Base-by-base conservation (phyloP, 92 coral and sea anemone species). In the Epizoanthus ramosus region DNA sequence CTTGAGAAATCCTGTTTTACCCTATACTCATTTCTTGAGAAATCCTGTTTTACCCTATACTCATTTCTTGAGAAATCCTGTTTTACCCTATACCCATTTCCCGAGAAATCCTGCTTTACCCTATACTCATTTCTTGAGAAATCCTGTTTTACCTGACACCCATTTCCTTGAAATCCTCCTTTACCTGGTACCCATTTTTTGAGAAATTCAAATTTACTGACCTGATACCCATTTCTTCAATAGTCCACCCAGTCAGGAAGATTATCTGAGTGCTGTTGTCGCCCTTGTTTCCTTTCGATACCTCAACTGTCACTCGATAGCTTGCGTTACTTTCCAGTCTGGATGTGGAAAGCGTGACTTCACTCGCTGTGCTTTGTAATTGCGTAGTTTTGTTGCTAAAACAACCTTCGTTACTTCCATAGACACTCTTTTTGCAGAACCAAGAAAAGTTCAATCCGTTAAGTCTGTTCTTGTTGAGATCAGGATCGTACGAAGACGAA, bases 401-500 rank as follows among this genome's bases (percentile, higher is more conserved):
- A 28, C 68, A 63, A 63, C 68, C 31, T 9, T 63, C 15, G 35
- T 22, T 63, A 9, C 31, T 22, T 63, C 68, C 35, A 17, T 22
- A 0, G 15, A 22, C 68, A 6, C 68, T 1, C 31, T 63, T 63
- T 28, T 12, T 63, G 25, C 68, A 63, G 15, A 22, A 63, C 68
- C 68, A 63, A 4, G 68, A 8, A 25, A 63, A 63, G 68, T 10
- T 21, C 35, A 23, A 4, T 23, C 24, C 66, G 66, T 5, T 8
- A 5, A 2, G 9, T 22, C 66, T 60, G 13, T 19, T 3, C 31
- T 5, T 21, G 22, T 1, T 25, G 3, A 21, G 3, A 63, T 63
- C 68, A 21, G 68, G 68, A 47, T 63, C 68, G 31, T 63, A 63
- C 33, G 68, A 63, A 23, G 68, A 21, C 24, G 35, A 63, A 21